Conservation (phyloP, 1,140 invertebrate species). For the Wiebesia pumilae region DNA sequence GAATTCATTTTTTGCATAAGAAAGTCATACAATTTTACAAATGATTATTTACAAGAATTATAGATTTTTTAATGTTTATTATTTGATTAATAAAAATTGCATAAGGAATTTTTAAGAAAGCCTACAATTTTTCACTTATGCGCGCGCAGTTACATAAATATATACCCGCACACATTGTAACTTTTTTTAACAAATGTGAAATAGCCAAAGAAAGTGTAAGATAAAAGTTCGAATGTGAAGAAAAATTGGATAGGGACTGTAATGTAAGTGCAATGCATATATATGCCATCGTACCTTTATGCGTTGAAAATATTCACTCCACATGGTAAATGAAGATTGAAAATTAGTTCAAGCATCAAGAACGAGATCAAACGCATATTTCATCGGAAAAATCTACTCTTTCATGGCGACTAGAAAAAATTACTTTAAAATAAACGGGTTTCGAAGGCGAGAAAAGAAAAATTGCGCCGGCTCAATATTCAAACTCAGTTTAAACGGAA, state of each 20-base stretch:
- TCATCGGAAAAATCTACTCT: background rate
- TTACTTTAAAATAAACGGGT: too few species aligned
- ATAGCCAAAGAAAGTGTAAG: background rate
- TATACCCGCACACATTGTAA: background rate
- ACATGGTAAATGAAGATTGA: background rate
- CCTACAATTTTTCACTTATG: background rate
- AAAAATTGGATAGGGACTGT: background rate
- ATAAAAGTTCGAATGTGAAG: background rate
- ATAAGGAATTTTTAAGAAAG: too few species aligned
- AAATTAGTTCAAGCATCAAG: background rate
- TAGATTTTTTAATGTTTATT: too few species aligned
- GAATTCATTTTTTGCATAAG: too few species aligned
- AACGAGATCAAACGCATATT: background rate
- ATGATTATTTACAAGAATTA: too few species aligned
- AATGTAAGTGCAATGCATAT: background rate
- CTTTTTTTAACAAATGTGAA: background rate
- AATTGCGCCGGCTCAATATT: background rate
- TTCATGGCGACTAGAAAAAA: constrained; percentile 7
- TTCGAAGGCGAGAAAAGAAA: background rate
- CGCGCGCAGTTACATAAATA: background rate
- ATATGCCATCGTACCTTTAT: background rate
- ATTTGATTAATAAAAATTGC: too few species aligned
- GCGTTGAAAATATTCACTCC: background rate
- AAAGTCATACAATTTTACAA: too few species aligned
- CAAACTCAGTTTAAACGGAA: background rate